phyloP scores from a whole-genome alignment of 2,113 vertebrate species.

The Telmatochromis sp. region DNA sequence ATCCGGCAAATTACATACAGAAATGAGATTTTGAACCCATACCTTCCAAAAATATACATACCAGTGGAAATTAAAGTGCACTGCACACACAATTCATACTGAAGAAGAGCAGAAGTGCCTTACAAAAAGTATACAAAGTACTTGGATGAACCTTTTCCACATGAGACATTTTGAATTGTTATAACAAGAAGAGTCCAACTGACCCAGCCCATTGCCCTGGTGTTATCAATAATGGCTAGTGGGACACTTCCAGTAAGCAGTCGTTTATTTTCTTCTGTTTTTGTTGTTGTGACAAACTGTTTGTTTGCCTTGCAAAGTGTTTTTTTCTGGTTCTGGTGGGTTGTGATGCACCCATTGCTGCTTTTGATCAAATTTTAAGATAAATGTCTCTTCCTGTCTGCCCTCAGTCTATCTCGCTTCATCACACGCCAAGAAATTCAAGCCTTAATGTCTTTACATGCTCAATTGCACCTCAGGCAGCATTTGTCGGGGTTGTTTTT shows the following conservation, averaged over 20 bases:
- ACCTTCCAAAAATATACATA: neutral
- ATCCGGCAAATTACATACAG: neutral
- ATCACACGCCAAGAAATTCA: neutral
- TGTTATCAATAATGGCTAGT: neutral
- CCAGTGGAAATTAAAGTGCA: neutral
- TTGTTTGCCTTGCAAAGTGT: neutral
- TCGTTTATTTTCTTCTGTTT: neutral
- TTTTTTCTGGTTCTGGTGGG: neutral
- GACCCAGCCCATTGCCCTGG: neutral
- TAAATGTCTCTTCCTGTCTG: neutral
- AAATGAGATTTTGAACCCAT: neutral
- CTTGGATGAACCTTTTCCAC: neutral
- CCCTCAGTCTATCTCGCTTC: neutral
- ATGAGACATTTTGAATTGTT: neutral
- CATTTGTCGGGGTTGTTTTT: neutral
- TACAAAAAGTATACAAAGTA: neutral
- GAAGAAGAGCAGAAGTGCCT: neutral
- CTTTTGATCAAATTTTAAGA: neutral
- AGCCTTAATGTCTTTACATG: slow-evolving; percentile 36
- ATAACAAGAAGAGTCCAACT: neutral
- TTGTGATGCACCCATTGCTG: neutral
- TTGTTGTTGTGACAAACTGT: neutral
- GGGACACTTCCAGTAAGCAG: neutral
- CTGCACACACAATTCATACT: neutral
- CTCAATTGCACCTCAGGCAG: slow-evolving; percentile 43